These are phyloP conservation scores for Meghimatium bilineatum DNA, from an alignment of 2,888 invertebrate genomes.

Conservation along the genomic window DNA sequence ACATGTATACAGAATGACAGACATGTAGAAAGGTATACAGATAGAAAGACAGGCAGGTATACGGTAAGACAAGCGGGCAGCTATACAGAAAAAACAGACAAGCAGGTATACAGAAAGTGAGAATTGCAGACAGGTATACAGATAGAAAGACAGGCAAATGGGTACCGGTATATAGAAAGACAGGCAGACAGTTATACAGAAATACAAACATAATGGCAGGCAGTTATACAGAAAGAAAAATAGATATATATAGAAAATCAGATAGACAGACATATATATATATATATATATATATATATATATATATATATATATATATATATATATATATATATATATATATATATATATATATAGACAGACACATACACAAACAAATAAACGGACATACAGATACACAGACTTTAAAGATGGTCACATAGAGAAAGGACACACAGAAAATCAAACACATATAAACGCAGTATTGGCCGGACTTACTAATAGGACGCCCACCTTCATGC, in stretches of 20 bases:
- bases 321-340: too few species aligned
- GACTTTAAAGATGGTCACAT: too few species aligned
- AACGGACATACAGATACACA: too few species aligned
- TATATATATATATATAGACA: too few species aligned
- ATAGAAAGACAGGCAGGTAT: neutral
- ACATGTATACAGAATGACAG: neutral
- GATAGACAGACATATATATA: neutral
- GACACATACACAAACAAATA: too few species aligned
- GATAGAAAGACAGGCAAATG: neutral
- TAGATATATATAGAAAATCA: too few species aligned
- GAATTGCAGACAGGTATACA: neutral
- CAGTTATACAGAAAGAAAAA: neutral
- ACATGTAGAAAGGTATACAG: neutral
- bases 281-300: too few species aligned
- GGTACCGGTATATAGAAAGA: conserved; percentile 5
- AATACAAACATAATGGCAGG: neutral
- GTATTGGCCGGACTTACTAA: too few species aligned
- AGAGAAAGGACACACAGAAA: too few species aligned
- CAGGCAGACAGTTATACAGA: neutral
- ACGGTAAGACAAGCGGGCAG: neutral
- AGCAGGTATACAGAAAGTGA: neutral
- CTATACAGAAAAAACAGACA: neutral
- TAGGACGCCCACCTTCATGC: too few species aligned
- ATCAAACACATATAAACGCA: too few species aligned
- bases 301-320: too few species aligned